Evolutionary conservation across 2,113 vertebrate species (phyloP).

Genomic region (Archilochus colubris): DNA sequence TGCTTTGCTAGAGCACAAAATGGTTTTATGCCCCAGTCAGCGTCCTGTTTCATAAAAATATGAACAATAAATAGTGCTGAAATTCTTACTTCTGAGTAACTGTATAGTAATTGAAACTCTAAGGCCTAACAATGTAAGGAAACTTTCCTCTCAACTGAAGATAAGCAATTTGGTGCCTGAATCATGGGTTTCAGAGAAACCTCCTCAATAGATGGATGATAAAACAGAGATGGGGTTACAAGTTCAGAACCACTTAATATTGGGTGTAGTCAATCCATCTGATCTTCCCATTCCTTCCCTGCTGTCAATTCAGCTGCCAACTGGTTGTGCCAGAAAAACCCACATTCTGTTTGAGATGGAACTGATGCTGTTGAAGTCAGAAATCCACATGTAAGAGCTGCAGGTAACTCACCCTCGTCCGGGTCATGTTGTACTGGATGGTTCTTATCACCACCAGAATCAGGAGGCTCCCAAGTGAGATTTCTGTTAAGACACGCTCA

Average conservation of each 20-base stretch:
- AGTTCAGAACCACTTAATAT: not conserved
- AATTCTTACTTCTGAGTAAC: not conserved
- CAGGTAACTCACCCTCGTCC: slow-evolving; percentile 86
- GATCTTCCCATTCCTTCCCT: not conserved
- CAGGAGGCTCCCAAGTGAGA: slow-evolving; percentile 95
- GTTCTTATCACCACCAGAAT: slow-evolving; percentile 97
- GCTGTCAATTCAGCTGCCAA: not conserved
- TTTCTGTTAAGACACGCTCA: slow-evolving; percentile 94
- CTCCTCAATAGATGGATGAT: not conserved
- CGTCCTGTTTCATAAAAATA: not conserved
- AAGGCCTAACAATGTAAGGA: not conserved
- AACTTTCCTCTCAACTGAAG: not conserved
- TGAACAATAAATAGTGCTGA: not conserved
- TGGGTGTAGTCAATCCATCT: not conserved
- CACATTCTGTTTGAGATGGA: not conserved
- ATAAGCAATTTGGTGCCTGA: not conserved
- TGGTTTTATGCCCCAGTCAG: not conserved
- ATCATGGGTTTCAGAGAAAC: not conserved
- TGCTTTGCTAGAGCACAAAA: not conserved
- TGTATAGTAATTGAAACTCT: not conserved
- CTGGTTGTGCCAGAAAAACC: not conserved
- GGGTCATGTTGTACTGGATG: slow-evolving; percentile 99
- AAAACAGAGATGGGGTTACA: not conserved
- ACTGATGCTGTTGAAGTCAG: not conserved
- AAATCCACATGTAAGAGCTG: not conserved